Evolutionary conservation across 2,797 vertebrate genomes (phyloP), one percentile per base, ranked within the genome.

Genomic region (Trachurus trachurus): DNA sequence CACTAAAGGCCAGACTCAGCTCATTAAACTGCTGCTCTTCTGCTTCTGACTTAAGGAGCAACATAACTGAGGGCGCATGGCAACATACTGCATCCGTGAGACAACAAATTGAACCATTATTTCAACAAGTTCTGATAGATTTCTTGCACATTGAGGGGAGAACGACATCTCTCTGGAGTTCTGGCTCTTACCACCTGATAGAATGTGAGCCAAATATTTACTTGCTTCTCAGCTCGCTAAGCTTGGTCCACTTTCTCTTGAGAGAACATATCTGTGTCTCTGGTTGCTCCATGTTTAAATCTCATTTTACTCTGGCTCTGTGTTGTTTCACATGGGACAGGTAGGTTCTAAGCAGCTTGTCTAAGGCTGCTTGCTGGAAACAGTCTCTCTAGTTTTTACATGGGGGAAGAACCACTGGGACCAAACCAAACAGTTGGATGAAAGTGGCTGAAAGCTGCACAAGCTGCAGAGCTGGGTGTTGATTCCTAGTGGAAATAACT

Each of bases 321-420:
- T 49, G 47, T 45, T 76, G 72, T 87, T 84, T 79, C 77, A 74
- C 74, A 62, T 21, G 65, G 66, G 70, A 5, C 50, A 50, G 70
- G 64, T 54, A 58, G 64, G 64, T 85, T 84, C 61, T 62, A 81
- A 47, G 58, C 40, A 68, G 67, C 77, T 61, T 64, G 59, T 74
- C 66, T 50, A 50, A 63, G 54, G 47, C 16, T 80, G 60, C 12
- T 10, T 49, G 26, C 68, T 74, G 42, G 45, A 67, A 80, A 64
- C 64, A 22, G 22, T 57, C 40, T 72, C 63, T 70, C 1, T 44
- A 50, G 78, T 63, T 63, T 26, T 64, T 47, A 65, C 53, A 76
- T 45, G 37, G 13, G 15, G 22, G 12, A 19, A 22, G 49, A 22
- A 60, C 63, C 75, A 13, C 44, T 73, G 59, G 62, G 71, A 83